Evolutionary conservation across 2,888 invertebrate genomes (phyloP).

Genomic region (Harpalus rufipes): DNA sequence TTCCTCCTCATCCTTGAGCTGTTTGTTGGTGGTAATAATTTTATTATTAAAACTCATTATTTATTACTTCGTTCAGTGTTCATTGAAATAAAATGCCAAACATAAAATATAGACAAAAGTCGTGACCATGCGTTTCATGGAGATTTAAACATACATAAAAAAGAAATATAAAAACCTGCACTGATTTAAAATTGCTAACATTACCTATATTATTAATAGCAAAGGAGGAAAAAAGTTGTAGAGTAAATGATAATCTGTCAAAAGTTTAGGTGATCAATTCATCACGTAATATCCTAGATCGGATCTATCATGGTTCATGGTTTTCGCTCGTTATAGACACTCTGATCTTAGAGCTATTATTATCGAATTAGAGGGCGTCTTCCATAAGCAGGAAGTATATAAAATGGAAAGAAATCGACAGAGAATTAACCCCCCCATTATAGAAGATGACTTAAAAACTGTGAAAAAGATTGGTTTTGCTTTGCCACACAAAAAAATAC

Average conservation of each 20-base stretch:
- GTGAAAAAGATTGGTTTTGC: not conserved
- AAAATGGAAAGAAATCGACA: not conserved
- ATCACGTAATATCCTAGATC: not conserved
- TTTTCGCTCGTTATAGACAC: conserved; percentile 32
- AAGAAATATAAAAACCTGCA: not conserved
- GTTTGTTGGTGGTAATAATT: too few relatives aligned
- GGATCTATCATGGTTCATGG: conserved; percentile 9
- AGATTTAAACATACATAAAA: not conserved
- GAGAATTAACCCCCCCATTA: not conserved
- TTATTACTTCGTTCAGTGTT: too few relatives aligned
- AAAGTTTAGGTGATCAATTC: not conserved
- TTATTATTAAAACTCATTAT: too few relatives aligned
- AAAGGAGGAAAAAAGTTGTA: not conserved
- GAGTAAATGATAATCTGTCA: not conserved
- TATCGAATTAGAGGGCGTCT: conserved; percentile 21
- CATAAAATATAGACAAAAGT: not conserved
- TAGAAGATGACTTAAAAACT: not conserved
- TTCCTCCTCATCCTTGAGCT: too few relatives aligned
- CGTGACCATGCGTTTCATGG: not conserved
- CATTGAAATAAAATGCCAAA: not conserved
- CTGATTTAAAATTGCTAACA: not conserved
- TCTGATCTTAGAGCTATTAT: not conserved
- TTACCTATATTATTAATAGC: not conserved
- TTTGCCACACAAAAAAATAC: not conserved
- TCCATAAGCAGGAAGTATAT: conserved; percentile 15